Percentiles rank a stretch among this genome's conserved stretches.
Conservation (phyloP, 2,113 vertebrate genomes). For the Leptobrachium ailaonicum region DNA sequence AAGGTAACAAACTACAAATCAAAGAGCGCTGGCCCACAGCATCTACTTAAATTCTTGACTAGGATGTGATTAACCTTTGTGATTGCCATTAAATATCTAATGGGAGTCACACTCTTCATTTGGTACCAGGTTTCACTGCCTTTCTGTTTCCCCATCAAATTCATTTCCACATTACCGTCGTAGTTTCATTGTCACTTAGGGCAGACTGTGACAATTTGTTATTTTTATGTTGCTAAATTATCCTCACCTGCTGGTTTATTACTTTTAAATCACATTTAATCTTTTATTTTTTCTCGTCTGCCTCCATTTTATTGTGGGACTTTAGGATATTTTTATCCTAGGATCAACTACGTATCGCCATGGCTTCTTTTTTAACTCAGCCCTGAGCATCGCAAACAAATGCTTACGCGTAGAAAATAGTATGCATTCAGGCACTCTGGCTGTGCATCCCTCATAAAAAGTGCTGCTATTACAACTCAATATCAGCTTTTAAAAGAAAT, state of each 20-base stretch:
- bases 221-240: constrained; percentile 39
- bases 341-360: constrained; percentile 12
- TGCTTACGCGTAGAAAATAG: not conserved
- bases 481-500: no score
- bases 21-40: no score
- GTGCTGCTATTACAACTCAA: not conserved
- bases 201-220: constrained; percentile 20
- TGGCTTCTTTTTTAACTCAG: not conserved
- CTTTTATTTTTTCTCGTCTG: constrained; percentile 23
- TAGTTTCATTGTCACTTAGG: constrained; percentile 37
- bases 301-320: constrained; percentile 1
- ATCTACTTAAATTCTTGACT: constrained; percentile 17
- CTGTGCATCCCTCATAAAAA: not conserved
- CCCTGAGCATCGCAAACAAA: not conserved
- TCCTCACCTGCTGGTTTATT: constrained; percentile 38
- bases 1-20: no score
- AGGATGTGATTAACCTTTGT: constrained; percentile 38
- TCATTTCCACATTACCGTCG: constrained; percentile 19
- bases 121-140: constrained; percentile 23
- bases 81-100: constrained; percentile 29
- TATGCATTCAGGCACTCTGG: not conserved
- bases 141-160: constrained; percentile 31
- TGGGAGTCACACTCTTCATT: constrained; percentile 22
- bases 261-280: constrained; percentile 37
- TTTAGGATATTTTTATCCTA: not conserved